Evolutionary conservation across 2,888 invertebrate genomes (phyloP).

Genomic region (Philonicus albiceps): DNA sequence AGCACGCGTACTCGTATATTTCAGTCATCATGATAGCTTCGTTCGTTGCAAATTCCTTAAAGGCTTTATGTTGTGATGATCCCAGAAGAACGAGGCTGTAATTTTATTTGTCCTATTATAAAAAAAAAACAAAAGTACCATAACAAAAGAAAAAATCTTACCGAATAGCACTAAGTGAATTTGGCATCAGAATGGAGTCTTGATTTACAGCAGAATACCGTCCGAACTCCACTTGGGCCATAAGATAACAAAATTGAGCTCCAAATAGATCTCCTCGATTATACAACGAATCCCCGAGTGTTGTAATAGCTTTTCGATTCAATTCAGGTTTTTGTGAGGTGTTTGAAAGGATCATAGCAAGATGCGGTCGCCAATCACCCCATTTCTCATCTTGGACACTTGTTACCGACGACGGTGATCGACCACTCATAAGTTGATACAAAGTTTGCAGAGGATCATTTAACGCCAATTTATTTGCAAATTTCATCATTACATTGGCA

Average conservation of each 20-base stretch:
- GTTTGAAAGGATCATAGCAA: conserved; percentile 94
- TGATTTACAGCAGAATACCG: conserved; percentile 54
- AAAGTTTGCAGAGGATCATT: conserved; percentile 92
- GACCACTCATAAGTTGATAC: conserved; percentile 88
- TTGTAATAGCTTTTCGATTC: conserved; percentile 78
- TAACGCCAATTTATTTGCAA: conserved; percentile 82
- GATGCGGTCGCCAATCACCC: conserved; percentile 96
- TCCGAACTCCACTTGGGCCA: conserved; percentile 67
- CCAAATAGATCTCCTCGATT: conserved; percentile 84
- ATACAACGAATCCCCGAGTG: conserved; percentile 75
- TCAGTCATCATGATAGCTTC: conserved; percentile 94
- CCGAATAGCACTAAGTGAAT: conserved; percentile 54
- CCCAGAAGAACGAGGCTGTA: conserved; percentile 81
- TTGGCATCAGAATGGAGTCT: conserved; percentile 48
- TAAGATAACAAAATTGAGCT: conserved; percentile 95
- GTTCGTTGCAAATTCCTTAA: conserved; percentile 75
- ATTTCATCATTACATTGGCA: conserved; percentile 86
- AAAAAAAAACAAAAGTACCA: not conserved
- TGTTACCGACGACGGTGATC: conserved; percentile 80
- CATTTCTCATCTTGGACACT: conserved; percentile 72
- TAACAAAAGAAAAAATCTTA: not conserved
- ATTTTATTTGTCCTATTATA: not conserved
- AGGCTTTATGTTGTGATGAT: conserved; percentile 72
- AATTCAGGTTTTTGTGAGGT: conserved; percentile 77
- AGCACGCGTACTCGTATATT: conserved; percentile 92